phyloP scores from a whole-genome alignment of 2,113 vertebrate genomes.

The Nymphicus hollandicus region DNA sequence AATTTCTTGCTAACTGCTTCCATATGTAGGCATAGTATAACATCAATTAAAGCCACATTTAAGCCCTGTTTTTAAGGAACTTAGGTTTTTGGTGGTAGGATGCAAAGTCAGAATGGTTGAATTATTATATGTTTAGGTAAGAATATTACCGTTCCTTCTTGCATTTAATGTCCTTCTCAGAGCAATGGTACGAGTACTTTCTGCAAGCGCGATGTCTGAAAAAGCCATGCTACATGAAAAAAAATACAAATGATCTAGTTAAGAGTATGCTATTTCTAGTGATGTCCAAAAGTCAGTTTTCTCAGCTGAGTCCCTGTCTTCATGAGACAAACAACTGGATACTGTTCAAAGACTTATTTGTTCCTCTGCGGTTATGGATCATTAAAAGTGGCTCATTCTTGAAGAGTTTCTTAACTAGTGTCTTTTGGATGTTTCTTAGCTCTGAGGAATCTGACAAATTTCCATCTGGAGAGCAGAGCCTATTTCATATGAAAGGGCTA shows the following conservation, averaged over 20 bases:
- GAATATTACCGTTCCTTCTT: background rate
- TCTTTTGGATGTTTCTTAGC: slow-evolving; percentile 46
- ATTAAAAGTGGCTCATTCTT: slow-evolving; percentile 63
- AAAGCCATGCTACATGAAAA: background rate
- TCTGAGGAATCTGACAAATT: slow-evolving; percentile 59
- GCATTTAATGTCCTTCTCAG: background rate
- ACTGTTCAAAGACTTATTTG: slow-evolving; percentile 54
- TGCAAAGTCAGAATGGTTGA: background rate
- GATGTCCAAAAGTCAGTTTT: slow-evolving; percentile 53
- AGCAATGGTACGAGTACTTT: background rate
- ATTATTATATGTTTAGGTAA: slow-evolving; percentile 6
- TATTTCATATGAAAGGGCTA: slow-evolving; percentile 44
- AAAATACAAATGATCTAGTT: background rate
- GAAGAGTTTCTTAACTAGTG: slow-evolving; percentile 21
- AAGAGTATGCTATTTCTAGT: slow-evolving; percentile 17
- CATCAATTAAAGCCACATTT: slow-evolving; percentile 40
- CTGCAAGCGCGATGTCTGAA: background rate
- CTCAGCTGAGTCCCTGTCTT: slow-evolving; percentile 21
- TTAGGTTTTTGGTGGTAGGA: background rate
- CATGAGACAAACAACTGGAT: slow-evolving; percentile 56
- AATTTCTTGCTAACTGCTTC: slow-evolving; percentile 54
- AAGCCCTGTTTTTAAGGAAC: slow-evolving; percentile 28
- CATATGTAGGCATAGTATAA: slow-evolving; percentile 52
- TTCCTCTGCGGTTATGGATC: slow-evolving; percentile 47
- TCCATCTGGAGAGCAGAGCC: slow-evolving; percentile 44